Conservation (phyloP, 2,113 vertebrate species). For the Actenoides lindsayi region DNA sequence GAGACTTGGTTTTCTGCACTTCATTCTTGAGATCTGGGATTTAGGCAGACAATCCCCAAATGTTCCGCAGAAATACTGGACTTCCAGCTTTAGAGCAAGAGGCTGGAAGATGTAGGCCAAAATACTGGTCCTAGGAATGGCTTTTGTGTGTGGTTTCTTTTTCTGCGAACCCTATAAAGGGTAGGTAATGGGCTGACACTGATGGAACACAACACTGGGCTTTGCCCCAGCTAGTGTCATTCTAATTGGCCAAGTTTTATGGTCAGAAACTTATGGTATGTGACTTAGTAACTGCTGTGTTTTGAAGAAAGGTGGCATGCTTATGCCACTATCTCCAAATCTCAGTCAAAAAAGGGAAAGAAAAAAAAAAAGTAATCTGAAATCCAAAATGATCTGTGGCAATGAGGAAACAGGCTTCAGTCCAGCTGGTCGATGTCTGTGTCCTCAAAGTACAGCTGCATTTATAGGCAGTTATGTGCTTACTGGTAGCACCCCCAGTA, state of each 20-base stretch:
- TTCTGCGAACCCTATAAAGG: neutral
- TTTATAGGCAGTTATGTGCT: neutral
- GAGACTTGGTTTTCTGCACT: neutral
- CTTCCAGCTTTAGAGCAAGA: neutral
- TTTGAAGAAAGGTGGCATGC: neutral
- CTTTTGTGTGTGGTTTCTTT: neutral
- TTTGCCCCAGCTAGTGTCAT: neutral
- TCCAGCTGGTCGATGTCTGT: neutral
- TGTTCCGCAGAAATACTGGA: neutral
- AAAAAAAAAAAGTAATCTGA: neutral
- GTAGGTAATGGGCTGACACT: neutral
- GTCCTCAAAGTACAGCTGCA: neutral
- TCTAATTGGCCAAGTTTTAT: neutral
- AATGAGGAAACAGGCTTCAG: neutral
- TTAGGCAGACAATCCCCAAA: neutral
- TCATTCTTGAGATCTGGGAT: neutral
- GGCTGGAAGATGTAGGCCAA: neutral
- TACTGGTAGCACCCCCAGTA: neutral
- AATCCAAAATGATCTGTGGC: rapidly evolving
- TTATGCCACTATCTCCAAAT: neutral
- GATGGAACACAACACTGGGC: rapidly evolving
- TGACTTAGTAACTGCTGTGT: neutral
- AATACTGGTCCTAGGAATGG: neutral
- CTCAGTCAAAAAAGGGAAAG: neutral
- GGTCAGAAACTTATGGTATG: neutral